Conservation (phyloP, 2,888 invertebrate species). For the Aplocera efformata region DNA sequence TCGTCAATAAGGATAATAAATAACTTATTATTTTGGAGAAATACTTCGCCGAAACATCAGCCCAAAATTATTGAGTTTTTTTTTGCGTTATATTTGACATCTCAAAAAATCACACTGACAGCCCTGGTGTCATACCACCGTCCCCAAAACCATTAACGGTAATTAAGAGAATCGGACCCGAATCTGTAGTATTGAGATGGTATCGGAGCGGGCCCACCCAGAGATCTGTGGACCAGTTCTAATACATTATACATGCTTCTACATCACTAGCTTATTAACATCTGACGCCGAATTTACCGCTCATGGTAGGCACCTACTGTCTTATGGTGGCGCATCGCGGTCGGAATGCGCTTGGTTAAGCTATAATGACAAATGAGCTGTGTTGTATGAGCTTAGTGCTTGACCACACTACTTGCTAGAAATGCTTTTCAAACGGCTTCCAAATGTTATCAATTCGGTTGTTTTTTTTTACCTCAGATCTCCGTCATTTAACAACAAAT, state of each 20-base stretch:
- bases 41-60: no score
- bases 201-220: constrained; percentile 66
- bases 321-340: no score
- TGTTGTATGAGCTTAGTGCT: constrained; percentile 6
- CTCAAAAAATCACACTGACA: constrained; percentile 9
- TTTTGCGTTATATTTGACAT: no score
- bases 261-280: constrained; percentile 26
- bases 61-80: no score
- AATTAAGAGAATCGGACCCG: constrained; percentile 72
- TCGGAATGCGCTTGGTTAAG: no score
- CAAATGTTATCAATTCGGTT: no score
- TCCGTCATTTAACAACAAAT: no score
- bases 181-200: constrained; percentile 68
- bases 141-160: constrained; percentile 66
- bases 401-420: no score
- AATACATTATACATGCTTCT: constrained; percentile 71
- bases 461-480: no score
- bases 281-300: constrained; percentile 22
- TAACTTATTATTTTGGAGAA: no score
- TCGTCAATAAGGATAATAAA: no score
- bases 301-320: background rate
- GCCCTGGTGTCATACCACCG: constrained; percentile 46
- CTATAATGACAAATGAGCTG: constrained; percentile 4
- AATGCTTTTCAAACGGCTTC: no score
- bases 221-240: constrained; percentile 28